Evolutionary conservation across 2,888 invertebrate genomes (phyloP).

Genomic region (Plebejus argus): DNA sequence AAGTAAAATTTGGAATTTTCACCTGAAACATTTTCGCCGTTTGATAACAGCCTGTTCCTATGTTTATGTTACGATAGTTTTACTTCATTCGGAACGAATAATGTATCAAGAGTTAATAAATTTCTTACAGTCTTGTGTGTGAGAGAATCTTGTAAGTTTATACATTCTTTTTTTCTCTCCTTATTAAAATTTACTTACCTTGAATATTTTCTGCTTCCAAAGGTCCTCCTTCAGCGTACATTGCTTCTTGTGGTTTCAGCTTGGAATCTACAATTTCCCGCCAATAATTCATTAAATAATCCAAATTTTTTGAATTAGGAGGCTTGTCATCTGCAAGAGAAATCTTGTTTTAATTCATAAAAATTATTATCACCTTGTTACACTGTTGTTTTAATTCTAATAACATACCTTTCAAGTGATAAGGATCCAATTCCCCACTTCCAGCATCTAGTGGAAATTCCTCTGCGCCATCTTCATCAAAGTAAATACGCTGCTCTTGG

Average conservation of each 20-base stretch:
- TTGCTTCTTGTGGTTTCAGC: slow-evolving; percentile 57
- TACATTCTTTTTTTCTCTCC: too few species aligned
- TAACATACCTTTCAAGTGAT: slow-evolving; percentile 60
- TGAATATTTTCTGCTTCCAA: slow-evolving; percentile 64
- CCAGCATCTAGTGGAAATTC: slow-evolving; percentile 67
- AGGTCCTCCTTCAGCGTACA: slow-evolving; percentile 74
- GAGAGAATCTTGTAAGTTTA: background rate
- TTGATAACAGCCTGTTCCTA: slow-evolving; percentile 59
- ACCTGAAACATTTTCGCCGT: slow-evolving; percentile 77
- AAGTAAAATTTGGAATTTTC: slow-evolving; percentile 74
- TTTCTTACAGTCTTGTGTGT: background rate
- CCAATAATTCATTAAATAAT: slow-evolving; percentile 71
- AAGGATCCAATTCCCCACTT: slow-evolving; percentile 67
- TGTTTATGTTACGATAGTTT: slow-evolving; percentile 48
- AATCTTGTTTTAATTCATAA: slow-evolving; percentile 38
- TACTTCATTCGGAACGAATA: slow-evolving; percentile 43
- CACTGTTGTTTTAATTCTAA: slow-evolving; percentile 32
- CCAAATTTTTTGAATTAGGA: slow-evolving; percentile 64
- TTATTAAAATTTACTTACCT: slow-evolving; percentile 49
- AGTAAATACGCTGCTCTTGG: slow-evolving; percentile 80
- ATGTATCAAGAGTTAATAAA: background rate
- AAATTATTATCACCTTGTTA: background rate
- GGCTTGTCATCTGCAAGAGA: slow-evolving; percentile 43
- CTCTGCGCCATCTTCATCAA: slow-evolving; percentile 76
- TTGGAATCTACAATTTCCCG: slow-evolving; percentile 61